These are phyloP conservation scores for Diphyllodes magnificus DNA, from an alignment of 2,113 vertebrate genomes.

Conservation along the genomic window DNA sequence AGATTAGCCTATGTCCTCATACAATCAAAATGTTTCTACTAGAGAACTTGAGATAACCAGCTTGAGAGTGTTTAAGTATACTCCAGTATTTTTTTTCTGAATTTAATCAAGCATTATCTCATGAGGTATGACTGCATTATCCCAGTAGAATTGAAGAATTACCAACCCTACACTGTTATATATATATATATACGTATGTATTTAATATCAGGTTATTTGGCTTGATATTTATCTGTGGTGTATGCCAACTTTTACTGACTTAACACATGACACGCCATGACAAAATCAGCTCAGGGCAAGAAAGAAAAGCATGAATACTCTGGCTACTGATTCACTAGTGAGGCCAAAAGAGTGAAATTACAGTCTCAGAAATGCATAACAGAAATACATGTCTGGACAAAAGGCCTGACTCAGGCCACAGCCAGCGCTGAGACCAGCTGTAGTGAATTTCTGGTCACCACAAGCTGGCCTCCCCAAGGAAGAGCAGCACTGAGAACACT, in stretches of 20 bases:
- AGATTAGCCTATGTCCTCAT: constrained; percentile 62
- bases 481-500: neutral
- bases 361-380: neutral
- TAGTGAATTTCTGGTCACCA: neutral
- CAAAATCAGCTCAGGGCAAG: neutral
- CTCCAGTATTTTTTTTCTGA: neutral
- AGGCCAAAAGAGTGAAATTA: neutral
- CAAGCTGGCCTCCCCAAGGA: neutral
- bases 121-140: constrained; percentile 28
- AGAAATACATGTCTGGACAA: neutral
- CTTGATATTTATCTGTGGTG: neutral
- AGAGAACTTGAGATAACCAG: constrained; percentile 44
- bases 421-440: neutral
- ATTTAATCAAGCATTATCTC: constrained; percentile 51
- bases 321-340: neutral
- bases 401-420: neutral
- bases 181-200: neutral
- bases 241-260: neutral
- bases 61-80: constrained; percentile 16
- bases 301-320: neutral
- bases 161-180: neutral
- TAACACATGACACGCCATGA: neutral
- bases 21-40: constrained; percentile 64
- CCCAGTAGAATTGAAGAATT: constrained; percentile 6
- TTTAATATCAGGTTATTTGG: neutral